Evolutionary conservation across 2,888 invertebrate genomes (phyloP), one percentile per base, ranked within the genome.

Genomic region (Antheraea yamamai): DNA sequence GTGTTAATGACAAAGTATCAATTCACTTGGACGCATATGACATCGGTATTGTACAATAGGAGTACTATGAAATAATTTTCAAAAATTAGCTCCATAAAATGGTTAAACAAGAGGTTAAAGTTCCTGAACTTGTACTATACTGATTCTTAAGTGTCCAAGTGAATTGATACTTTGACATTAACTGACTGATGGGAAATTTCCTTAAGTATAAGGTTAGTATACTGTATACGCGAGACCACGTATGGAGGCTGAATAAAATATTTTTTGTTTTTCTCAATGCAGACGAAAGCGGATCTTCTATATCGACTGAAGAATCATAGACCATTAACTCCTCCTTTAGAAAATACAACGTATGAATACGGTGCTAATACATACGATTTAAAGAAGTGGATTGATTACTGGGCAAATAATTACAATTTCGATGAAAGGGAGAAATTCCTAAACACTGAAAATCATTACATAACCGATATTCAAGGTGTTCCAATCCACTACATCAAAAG

Each of bases 241-340:
- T 58, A 52, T 52, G 1, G 58, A 20, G n/a, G n/a, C n/a, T 10
- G 1, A 58, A 58, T 58, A 8, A n/a, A 58, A 58, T 58, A n/a
- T n/a, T 4, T 10, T 23, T 61, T 61, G 23, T 23, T 61, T 72
- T 75, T 79, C 6, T 76, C 14, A 2, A 78, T 79, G 20, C 66
- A 75, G 75, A n/a, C 52, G 23, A 61, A 51, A 72, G 61, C 12
- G 78, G 58, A 18, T 78, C 78, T 30, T 75, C 76, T 58, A 78
- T 77, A 3, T 12, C n/a, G 73, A 58, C 76, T 64, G 73, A 10
- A 16, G 75, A 76, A 0, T 73, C 35, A 8, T 0, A 75, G 12
- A 74, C 64, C 12, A 10, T n/a, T 61, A 64, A 52, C 12, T 75
- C 75, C 35, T 6, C 23, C 16, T 77, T 78, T 47, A 76, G 58